These are phyloP conservation scores for Emydura subglobosa DNA, from an alignment of 2,113 vertebrate species.

Conservation along the genomic window DNA sequence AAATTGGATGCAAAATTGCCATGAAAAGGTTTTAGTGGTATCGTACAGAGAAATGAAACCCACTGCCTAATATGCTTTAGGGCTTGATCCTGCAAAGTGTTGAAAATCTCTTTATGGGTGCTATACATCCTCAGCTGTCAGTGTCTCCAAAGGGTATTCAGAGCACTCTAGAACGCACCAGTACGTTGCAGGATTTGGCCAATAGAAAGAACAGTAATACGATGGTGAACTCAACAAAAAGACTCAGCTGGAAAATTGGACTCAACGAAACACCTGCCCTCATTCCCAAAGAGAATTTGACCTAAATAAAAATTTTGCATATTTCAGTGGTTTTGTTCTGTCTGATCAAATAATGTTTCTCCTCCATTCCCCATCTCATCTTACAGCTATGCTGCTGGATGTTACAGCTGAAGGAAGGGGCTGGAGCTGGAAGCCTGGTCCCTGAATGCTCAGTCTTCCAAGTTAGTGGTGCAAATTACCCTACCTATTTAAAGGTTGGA, in stretches of 20 bases:
- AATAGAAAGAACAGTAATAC: neutral
- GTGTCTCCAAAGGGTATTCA: neutral
- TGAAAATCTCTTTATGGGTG: neutral
- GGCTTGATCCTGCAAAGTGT: neutral
- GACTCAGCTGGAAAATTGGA: neutral
- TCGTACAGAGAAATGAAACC: neutral
- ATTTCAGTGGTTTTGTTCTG: neutral
- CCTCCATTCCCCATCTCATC: neutral
- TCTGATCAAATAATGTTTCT: neutral
- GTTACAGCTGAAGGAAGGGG: neutral
- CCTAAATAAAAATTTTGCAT: neutral
- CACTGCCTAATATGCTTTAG: neutral
- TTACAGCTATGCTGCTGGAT: neutral
- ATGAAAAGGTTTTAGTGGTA: neutral
- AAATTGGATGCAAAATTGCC: slow-evolving; percentile 18
- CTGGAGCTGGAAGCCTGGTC: neutral
- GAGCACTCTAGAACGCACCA: neutral
- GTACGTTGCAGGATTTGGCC: neutral
- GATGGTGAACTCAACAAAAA: neutral
- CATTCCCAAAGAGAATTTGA: accelerated
- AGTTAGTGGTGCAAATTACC: neutral
- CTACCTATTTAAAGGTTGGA: neutral
- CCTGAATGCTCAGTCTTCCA: neutral
- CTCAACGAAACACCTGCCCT: neutral
- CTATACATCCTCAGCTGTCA: neutral